Base-by-base conservation (phyloP, 2,888 invertebrate species). In the Brachypterus glaber region DNA sequence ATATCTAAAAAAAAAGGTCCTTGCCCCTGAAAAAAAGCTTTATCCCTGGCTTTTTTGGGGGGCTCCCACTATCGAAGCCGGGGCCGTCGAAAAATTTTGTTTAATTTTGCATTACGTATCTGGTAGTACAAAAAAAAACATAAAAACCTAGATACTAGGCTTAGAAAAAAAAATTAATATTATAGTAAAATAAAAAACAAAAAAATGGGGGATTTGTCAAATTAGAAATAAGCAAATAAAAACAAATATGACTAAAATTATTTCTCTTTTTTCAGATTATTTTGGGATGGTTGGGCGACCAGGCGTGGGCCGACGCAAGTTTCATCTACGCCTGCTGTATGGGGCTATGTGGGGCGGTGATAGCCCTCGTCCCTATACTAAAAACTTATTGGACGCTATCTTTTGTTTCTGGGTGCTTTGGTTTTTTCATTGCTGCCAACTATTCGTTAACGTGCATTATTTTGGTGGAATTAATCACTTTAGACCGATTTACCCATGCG, bases 391-490 rank as follows among this genome's bases (percentile, higher is more conserved):
- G 64, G 35, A 65, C 70, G 3, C 67, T 86, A 29, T 77, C 77
- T 37, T 61, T 74, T 1, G 69, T 79, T 1, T 72, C 83, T 15
- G 87, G 83, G n/a, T 74, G 79, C 17, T 93, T 89, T 68, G 92
- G 92, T 1, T 78, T 90, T 47, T 82, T 85, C 64, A 88, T 92
- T 52, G 88, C 90, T 16, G 91, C 90, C 40, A 92, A 92, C 69
- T 93, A 91, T 68, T 82, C 89, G 2, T 73, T 93, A 26, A 89
- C 91, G 14, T 86, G 87, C 57, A 88, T 91, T 54, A 89, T 93
- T 46, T 73, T 92, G 39, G 89, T 92, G 40, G 83, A 92, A 59
- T 74, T 90, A 48, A 85, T 92, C 47, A 84, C 88, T n/a, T 64
- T 93, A 49, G 89, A 90, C 62, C 75, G 85, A 54, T 90, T 95